Evolutionary conservation across 2,797 vertebrate genomes (phyloP).

Genomic region (Astyanax mexicanus): DNA sequence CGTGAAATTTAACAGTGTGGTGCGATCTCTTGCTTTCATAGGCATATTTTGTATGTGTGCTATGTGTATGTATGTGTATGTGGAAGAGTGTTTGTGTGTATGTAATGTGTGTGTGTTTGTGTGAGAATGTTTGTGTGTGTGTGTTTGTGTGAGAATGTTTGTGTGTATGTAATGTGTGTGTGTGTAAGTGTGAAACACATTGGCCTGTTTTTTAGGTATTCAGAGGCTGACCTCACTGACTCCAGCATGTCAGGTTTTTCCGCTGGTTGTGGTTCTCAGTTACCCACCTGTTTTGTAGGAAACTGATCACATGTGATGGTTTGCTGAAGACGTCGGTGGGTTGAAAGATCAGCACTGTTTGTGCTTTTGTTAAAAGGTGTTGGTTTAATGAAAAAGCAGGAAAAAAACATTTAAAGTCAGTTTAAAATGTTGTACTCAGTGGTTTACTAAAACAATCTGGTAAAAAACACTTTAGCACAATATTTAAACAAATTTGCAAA

Average conservation of each 20-base stretch:
- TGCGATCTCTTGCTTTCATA: conserved; percentile 28
- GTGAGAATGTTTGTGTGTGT: too few species aligned
- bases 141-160: too few species aligned
- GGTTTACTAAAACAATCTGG: not conserved
- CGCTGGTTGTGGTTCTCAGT: conserved; percentile 27
- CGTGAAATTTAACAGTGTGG: conserved; percentile 39
- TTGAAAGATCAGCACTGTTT: conserved; percentile 14
- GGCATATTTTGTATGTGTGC: not conserved
- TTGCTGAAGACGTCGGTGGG: not conserved
- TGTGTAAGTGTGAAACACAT: not conserved
- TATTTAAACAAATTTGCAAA: too few species aligned
- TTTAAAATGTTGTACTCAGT: not conserved
- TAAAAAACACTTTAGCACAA: too few species aligned
- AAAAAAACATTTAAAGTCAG: not conserved
- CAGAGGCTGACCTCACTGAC: conserved; percentile 22
- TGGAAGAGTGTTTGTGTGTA: too few species aligned
- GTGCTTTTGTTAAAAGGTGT: not conserved
- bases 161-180: too few species aligned
- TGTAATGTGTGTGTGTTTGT: too few species aligned
- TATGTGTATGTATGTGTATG: not conserved
- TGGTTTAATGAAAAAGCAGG: not conserved
- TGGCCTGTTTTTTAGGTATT: not conserved
- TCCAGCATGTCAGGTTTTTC: conserved; percentile 22
- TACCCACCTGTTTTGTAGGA: conserved; percentile 22
- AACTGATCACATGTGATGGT: conserved; percentile 25